Evolutionary conservation across 2,888 invertebrate genomes (phyloP).

Genomic region (Marronus borbonicus): DNA sequence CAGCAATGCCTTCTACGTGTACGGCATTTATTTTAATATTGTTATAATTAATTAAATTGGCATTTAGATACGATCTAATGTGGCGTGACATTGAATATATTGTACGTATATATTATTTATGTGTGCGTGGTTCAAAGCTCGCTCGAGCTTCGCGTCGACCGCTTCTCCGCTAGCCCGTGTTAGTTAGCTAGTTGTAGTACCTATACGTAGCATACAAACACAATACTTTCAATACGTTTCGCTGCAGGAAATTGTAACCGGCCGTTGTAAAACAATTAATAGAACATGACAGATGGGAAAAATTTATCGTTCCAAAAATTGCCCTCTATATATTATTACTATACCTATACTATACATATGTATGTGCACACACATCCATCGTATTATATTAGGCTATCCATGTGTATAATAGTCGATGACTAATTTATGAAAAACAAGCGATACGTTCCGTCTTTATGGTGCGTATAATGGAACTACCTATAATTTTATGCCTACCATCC

Average conservation of each 20-base stretch:
- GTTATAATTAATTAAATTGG: conserved; percentile 46
- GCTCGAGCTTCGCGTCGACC: not conserved
- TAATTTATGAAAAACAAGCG: conserved; percentile 2
- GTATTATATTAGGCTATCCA: not conserved
- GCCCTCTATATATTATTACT: conserved; percentile 7
- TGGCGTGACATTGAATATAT: conserved; percentile 44
- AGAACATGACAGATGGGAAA: conserved; percentile 34
- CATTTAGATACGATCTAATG: conserved; percentile 44
- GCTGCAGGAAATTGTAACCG: conserved; percentile 32
- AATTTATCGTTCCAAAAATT: conserved; percentile 29
- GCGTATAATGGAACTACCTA: not conserved
- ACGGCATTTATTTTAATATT: conserved; percentile 44
- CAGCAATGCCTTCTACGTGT: conserved; percentile 44
- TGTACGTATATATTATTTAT: conserved; percentile 2
- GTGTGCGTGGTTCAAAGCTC: not conserved
- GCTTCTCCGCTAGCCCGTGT: not conserved
- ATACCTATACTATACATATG: not conserved
- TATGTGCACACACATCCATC: not conserved
- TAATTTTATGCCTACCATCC: not conserved
- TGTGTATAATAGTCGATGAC: not conserved
- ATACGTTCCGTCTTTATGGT: not conserved
- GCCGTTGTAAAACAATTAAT: conserved; percentile 37
- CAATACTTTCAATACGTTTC: conserved; percentile 24
- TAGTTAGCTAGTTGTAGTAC: not conserved
- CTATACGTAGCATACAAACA: not conserved